Evolutionary conservation across 2,797 vertebrate species (phyloP).

Genomic region (Rhinatrema bivittatum): DNA sequence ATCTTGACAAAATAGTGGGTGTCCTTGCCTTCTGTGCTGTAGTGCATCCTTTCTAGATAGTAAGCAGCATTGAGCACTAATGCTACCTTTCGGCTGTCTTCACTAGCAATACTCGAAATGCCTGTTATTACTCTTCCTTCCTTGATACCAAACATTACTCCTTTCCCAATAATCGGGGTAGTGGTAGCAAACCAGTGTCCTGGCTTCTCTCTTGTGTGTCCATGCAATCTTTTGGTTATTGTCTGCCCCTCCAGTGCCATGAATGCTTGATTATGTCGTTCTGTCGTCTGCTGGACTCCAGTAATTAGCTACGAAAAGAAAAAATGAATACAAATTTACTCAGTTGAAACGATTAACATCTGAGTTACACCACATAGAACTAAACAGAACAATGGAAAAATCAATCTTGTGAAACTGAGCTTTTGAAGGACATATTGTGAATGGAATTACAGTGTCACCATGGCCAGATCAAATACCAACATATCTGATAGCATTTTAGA

Average conservation of each 20-base stretch:
- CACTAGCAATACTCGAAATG: slow-evolving; percentile 77
- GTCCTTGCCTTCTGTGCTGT: slow-evolving; percentile 88
- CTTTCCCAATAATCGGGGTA: slow-evolving; percentile 87
- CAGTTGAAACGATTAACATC: no score
- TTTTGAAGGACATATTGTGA: no score
- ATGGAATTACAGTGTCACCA: no score
- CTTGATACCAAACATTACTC: slow-evolving; percentile 91
- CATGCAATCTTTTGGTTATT: slow-evolving; percentile 80
- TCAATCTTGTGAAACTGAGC: no score
- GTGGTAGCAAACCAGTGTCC: slow-evolving; percentile 97
- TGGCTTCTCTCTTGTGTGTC: slow-evolving; percentile 75
- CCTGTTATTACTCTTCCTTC: slow-evolving; percentile 85
- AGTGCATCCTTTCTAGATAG: slow-evolving; percentile 93
- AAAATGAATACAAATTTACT: no score
- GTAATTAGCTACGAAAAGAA: slow-evolving; percentile 77
- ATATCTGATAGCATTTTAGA: no score
- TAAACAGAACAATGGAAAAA: no score
- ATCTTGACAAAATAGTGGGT: slow-evolving; percentile 97
- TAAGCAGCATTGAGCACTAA: slow-evolving; percentile 85
- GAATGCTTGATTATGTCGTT: slow-evolving; percentile 94
- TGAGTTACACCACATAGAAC: no score
- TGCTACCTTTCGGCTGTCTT: slow-evolving; percentile 90
- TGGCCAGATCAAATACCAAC: no score
- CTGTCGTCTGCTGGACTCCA: slow-evolving; percentile 90
- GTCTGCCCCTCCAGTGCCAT: slow-evolving; percentile 93